Evolutionary conservation across 2,888 invertebrate species (phyloP).

Genomic region (Iselma pallidipennis): DNA sequence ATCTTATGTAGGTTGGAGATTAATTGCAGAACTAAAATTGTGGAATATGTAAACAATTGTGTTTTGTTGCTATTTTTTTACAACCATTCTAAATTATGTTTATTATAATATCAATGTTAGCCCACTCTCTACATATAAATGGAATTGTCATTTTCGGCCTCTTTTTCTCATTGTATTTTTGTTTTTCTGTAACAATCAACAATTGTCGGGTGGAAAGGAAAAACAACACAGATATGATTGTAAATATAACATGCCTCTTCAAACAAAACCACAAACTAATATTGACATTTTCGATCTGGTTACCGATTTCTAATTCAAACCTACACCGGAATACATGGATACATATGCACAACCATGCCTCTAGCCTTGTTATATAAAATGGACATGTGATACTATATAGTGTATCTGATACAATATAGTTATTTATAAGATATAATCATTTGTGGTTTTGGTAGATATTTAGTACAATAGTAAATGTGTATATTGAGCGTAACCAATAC

Average conservation of each 20-base stretch:
- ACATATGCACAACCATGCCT: neutral
- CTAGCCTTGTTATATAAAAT: neutral
- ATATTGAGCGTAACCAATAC: neutral
- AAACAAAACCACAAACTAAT: conserved; percentile 16
- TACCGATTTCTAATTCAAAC: conserved; percentile 13
- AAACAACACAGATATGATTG: neutral
- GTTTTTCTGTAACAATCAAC: neutral
- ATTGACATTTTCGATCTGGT: conserved; percentile 20
- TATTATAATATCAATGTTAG: no score
- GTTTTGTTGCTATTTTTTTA: no score
- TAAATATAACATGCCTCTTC: conserved; percentile 2
- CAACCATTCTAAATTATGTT: no score
- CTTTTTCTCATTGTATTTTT: neutral
- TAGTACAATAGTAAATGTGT: neutral
- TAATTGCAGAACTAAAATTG: no score
- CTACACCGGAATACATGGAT: neutral
- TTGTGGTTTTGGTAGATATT: no score
- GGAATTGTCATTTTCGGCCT: neutral
- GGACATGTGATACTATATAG: neutral
- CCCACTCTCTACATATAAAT: neutral
- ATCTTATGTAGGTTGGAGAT: no score
- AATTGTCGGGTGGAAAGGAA: neutral
- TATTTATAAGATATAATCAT: no score
- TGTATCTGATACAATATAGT: no score
- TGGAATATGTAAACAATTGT: no score